phyloP scores from a whole-genome alignment of 2,113 vertebrate species.

The Petromus typicus region DNA sequence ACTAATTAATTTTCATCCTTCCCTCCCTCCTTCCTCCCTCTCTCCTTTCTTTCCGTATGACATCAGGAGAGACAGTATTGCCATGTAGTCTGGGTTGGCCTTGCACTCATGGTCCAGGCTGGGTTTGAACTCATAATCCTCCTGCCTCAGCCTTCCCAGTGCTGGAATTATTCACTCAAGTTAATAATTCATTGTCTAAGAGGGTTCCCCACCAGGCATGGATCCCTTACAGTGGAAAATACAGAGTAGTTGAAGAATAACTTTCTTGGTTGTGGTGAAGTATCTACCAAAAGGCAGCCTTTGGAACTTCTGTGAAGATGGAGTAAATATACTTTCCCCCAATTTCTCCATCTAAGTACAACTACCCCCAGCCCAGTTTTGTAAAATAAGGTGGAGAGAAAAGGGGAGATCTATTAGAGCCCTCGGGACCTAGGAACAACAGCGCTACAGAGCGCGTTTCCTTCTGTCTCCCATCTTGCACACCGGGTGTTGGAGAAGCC shows the following conservation, averaged over 20 bases:
- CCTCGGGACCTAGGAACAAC: background rate
- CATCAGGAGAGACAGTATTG: background rate
- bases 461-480: background rate
- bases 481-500: conserved; percentile 6
- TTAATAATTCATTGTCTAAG: conserved; percentile 54
- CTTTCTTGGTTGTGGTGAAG: conserved; percentile 38
- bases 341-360: background rate
- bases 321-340: background rate
- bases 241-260: conserved; percentile 11
- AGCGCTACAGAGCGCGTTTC: background rate
- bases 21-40: background rate
- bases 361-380: background rate
- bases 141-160: background rate
- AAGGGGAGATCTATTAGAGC: background rate
- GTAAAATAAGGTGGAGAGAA: conserved; percentile 42
- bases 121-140: background rate
- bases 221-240: background rate
- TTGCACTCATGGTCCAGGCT: background rate
- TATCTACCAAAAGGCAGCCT: conserved; percentile 32
- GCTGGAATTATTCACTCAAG: background rate
- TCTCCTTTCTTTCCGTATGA: background rate
- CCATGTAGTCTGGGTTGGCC: background rate
- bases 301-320: conserved; percentile 20
- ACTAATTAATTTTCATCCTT: background rate
- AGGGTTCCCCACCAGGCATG: background rate